These are phyloP conservation scores for Hypotaenidia philippensis DNA, from an alignment of 2,797 vertebrate species.

Conservation along the genomic window DNA sequence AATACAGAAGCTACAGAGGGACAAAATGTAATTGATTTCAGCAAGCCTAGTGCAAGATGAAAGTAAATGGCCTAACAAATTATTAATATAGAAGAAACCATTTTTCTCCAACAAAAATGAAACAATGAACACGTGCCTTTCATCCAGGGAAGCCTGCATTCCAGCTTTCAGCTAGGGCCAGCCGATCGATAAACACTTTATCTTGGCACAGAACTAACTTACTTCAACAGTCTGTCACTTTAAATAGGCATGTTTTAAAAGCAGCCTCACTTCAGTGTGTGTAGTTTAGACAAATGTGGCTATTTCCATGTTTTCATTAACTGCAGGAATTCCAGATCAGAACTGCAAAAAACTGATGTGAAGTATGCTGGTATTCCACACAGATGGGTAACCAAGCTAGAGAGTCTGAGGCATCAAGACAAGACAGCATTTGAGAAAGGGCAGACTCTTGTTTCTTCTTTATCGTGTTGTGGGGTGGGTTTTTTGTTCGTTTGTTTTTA, in stretches of 20 bases:
- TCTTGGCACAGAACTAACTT: background rate
- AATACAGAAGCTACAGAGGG: background rate
- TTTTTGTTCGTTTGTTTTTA: background rate
- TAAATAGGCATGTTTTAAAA: background rate
- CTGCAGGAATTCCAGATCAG: background rate
- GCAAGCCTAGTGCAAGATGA: constrained; percentile 7
- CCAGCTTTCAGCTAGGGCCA: background rate
- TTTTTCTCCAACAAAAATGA: constrained; percentile 12
- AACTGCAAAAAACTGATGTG: background rate
- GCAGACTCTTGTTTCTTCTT: background rate
- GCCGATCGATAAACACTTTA: constrained; percentile 12
- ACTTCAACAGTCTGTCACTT: background rate
- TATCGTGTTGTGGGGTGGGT: background rate
- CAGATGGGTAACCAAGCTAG: background rate
- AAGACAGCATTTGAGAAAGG: background rate
- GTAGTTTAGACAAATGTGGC: background rate
- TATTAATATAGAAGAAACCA: constrained; percentile 18
- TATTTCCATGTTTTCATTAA: background rate
- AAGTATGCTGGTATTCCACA: background rate
- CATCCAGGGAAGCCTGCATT: background rate
- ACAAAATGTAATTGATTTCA: constrained; percentile 6
- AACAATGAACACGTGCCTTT: background rate
- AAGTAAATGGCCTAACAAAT: constrained; percentile 28
- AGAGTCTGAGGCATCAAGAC: background rate
- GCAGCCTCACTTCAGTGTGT: background rate